Base-by-base conservation (phyloP, 2,888 invertebrate genomes). In the Anthoptus insignis region DNA sequence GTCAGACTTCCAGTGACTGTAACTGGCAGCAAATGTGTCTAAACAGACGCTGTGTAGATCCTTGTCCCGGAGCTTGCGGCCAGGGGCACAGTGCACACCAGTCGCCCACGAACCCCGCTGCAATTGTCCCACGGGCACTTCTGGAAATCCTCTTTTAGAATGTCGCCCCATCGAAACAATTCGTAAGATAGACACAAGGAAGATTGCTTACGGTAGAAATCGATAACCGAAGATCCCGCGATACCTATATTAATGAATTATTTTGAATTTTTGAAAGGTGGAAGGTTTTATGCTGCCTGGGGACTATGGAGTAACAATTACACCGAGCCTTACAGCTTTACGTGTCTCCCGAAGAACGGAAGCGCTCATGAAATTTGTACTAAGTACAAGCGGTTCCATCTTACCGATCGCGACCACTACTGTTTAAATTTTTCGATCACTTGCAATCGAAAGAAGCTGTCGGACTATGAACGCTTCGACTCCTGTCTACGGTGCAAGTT, bases 1-100 rank as follows among this genome's bases (percentile, higher is more conserved):
- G 97, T 86, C 86, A 95, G 4, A 87, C 95, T 65, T 96, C 96
- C 78, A 95, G 95, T 22, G 97, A 97, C 77, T 97, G 97, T 81
- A 91, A 94, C 19, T 94, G 95, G 71, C 95, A 95, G 74, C 94
- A 94, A 68, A 96, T 96, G 39, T 97, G 97, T 73, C 89, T 96
- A 50, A 95, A 95, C 76, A 95, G 95, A 78, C 96, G 95, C 82
- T 97, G 97, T 79, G 88, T 94, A 67, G 95, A 97, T 80, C 97
- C 97, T 4, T 97, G 97, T 77, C 95, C 95, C 0, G 96, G 96
- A 69, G 95, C 96, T 24, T 97, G 97, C 81, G 97, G 97, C 19
- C 94, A 94, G 96, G 95, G 77, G 96, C 97, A 1, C 89, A 94
- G 59, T 97, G 97, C 81, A 94, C 94, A 69, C 95, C 96, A 8